Evolutionary conservation across 2,888 invertebrate genomes (phyloP).

Genomic region (Periphyllus acericola): DNA sequence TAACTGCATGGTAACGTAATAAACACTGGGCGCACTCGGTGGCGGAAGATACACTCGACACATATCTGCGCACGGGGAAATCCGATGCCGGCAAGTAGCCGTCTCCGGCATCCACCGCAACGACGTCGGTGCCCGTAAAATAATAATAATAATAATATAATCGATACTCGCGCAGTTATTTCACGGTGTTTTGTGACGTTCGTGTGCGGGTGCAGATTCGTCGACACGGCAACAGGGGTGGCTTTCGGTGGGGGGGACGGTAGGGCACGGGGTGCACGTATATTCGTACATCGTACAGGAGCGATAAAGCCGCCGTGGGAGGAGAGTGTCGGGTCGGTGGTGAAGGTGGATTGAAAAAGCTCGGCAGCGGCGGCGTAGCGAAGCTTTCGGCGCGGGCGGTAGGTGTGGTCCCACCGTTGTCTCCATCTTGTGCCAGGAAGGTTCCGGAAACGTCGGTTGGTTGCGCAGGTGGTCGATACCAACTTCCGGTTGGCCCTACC

Average conservation of each 20-base stretch:
- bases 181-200: slow-evolving; percentile 6
- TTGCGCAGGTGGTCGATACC: slow-evolving; percentile 62
- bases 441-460: slow-evolving; percentile 61
- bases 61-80: slow-evolving; percentile 31
- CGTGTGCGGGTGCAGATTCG: not conserved
- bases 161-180: slow-evolving; percentile 43
- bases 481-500: slow-evolving; percentile 58
- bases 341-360: slow-evolving; percentile 30
- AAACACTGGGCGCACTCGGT: not conserved
- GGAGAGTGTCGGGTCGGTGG: slow-evolving; percentile 14
- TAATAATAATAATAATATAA: slow-evolving; percentile 36
- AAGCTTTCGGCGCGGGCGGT: slow-evolving; percentile 54
- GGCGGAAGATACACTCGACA: slow-evolving; percentile 24
- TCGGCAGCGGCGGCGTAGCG: slow-evolving; percentile 41
- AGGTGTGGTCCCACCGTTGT: slow-evolving; percentile 59
- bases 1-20: too few relatives aligned
- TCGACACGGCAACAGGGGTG: not conserved
- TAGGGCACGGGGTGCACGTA: not conserved
- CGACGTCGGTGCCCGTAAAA: slow-evolving; percentile 2
- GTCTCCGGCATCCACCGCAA: slow-evolving; percentile 44
- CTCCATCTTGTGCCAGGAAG: slow-evolving; percentile 58
- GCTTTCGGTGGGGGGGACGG: not conserved
- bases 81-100: slow-evolving; percentile 41
- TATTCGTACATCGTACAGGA: not conserved
- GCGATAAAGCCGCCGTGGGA: not conserved